Evolutionary conservation across 2,797 vertebrate genomes (phyloP).

Genomic region (Trachurus trachurus): DNA sequence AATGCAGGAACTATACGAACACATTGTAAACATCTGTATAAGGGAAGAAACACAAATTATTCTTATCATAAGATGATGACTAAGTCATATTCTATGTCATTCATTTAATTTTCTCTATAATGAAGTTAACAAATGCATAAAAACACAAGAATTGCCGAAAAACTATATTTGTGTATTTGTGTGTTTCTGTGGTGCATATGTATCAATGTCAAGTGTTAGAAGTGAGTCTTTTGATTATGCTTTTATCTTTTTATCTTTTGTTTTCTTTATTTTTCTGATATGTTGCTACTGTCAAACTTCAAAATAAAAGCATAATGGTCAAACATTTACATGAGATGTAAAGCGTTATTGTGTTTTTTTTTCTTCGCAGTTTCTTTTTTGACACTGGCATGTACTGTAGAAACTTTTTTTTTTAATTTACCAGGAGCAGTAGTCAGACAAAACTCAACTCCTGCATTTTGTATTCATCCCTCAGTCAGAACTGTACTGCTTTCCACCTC

Average conservation of each 20-base stretch:
- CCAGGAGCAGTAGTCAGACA: constrained; percentile 15
- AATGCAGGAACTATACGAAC: not conserved
- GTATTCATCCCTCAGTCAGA: constrained; percentile 39
- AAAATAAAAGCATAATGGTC: not conserved
- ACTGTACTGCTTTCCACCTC: constrained; percentile 29
- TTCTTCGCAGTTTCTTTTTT: not conserved
- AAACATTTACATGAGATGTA: too few species aligned
- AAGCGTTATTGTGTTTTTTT: not conserved
- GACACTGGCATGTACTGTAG: not conserved
- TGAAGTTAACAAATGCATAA: not conserved
- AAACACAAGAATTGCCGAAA: too few species aligned
- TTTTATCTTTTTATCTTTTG: not conserved
- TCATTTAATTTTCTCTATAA: not conserved
- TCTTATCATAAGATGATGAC: not conserved
- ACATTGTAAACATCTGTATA: not conserved
- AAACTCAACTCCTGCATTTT: constrained; percentile 15
- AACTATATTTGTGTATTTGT: too few species aligned
- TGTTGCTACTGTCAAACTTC: not conserved
- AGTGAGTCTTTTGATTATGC: too few species aligned
- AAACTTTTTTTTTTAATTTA: constrained; percentile 11
- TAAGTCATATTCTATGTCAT: not conserved
- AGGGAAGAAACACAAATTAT: not conserved
- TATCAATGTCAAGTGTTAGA: not conserved
- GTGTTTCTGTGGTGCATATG: too few species aligned
- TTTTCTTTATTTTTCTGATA: not conserved